These are phyloP conservation scores for Seladonia tumulorum DNA, from an alignment of 2,888 invertebrate genomes.

Conservation along the genomic window DNA sequence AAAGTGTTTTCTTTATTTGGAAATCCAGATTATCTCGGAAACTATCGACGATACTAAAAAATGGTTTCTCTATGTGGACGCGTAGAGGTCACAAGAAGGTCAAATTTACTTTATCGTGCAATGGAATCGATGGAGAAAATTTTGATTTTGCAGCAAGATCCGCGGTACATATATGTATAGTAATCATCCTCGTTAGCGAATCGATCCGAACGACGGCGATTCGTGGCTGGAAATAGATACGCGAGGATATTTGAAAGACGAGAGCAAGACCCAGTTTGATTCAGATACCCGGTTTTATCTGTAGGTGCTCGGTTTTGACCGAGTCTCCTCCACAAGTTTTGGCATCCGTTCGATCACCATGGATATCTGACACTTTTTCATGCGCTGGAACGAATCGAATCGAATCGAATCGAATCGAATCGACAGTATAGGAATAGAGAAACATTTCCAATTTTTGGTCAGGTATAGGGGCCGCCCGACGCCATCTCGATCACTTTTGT, in stretches of 20 bases:
- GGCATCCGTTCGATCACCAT: slow-evolving; percentile 46
- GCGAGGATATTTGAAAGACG: neutral
- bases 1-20: too few species aligned
- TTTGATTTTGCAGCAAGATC: neutral
- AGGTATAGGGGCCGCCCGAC: neutral
- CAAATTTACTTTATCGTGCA: too few species aligned
- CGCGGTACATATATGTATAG: neutral
- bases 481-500: slow-evolving; percentile 9
- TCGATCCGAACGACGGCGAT: neutral
- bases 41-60: too few species aligned
- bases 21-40: too few species aligned
- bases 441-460: slow-evolving; percentile 24
- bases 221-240: neutral
- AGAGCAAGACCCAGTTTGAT: neutral
- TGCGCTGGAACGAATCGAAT: slow-evolving; percentile 2
- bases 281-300: slow-evolving; percentile 1
- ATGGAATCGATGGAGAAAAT: too few species aligned
- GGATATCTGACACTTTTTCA: slow-evolving; percentile 24
- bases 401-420: neutral
- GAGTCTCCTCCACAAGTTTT: slow-evolving; percentile 43
- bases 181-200: neutral
- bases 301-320: neutral
- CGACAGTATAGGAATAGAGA: neutral
- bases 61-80: too few species aligned
- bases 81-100: too few species aligned